Base-by-base conservation (phyloP, 2,113 vertebrate genomes). In the Nerophis ophidion region DNA sequence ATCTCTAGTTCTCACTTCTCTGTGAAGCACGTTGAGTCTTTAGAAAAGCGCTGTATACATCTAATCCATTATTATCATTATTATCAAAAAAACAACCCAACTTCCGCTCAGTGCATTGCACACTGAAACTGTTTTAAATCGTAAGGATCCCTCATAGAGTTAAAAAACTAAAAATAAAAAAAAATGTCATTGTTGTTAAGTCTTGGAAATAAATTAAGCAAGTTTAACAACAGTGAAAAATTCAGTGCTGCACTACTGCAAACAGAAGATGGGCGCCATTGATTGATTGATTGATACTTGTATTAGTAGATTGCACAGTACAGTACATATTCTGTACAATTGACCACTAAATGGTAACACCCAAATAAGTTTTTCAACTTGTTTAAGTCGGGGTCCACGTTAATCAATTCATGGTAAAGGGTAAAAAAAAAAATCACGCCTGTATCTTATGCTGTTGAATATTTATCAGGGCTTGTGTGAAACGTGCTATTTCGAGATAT, bases 121-220 rank as follows among this genome's bases (percentile, higher is more conserved):
- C 33, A 48, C 58, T 55, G 38, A 7, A 46, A 44, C 40, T 40
- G 38, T 12, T 44, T 40, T 40, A 40, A 52, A 52, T 7, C 8
- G 6, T 26, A 50, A 33, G 60, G n/a, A 44, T 67, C 14, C 26
- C 51, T 81, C 68, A 70, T 76, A 67, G 72, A 76, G 68, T 65
- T 19, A 53, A 67, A 71, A 55, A 55, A 66, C 34, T 65, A 67
- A 38, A 4, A 6, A 8, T 1, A 40, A 1, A 42, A 11, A 44
- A 26, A 26, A 26, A 26, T 4, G 1, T 26, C 38, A 55, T 72
- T 53, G 65, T 19, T 51, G 65, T 83, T 40, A 57, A 9, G 35
- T 38, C 48, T 81, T 85, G 76, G 76, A 77, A 67, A 40, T 11
- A 67, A 67, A 15, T 52, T 35, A 62, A 55, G 66, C 16, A 19